Evolutionary conservation across 2,113 vertebrate species (phyloP), one percentile per base, ranked within the genome.

Genomic region (Nymphicus hollandicus): DNA sequence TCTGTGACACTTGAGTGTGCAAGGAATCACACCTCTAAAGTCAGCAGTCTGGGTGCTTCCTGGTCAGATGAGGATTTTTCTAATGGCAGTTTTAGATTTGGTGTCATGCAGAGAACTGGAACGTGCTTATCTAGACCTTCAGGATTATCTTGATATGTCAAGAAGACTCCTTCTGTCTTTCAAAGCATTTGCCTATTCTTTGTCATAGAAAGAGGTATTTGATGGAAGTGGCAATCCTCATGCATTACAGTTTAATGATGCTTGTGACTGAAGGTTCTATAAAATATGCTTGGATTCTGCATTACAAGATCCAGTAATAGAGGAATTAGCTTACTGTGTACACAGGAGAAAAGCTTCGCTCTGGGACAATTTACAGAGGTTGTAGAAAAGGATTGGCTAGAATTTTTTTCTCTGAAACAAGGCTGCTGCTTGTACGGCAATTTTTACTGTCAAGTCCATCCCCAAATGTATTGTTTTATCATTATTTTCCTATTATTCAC

Each of bases 401-500:
- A 88, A 86, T 95, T 91, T 91, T 91, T 91, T 88, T 43, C 44
- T 88, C 55, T 85, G 60, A 92, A 94, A 92, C 46, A 88, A 87
- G 52, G 17, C 56, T 61, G 37, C 53, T 13, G 1, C 37, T 86
- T 85, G 46, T 77, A 78, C 24, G 73, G 58, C 33, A 77, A 43
- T 68, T 95, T 94, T 92, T 93, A 82, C 79, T 89, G 90, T 79
- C 63, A 90, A 91, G 39, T 58, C 79, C 80, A 78, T 69, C 78
- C 58, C 58, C 86, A 95, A 91, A 92, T 53, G 60, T 83, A 72
- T 95, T 91, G 93, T 70, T 93, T 94, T 86, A 76, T 89, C 85
- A 91, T 95, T 95, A 92, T 93, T 95, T 93, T 95, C 88, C 79
- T 87, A 92, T 96, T 93, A 94, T 92, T 92, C 92, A 96, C 73